Evolutionary conservation across 2,888 invertebrate species (phyloP).

Genomic region (Troglohyphantes excavatus): DNA sequence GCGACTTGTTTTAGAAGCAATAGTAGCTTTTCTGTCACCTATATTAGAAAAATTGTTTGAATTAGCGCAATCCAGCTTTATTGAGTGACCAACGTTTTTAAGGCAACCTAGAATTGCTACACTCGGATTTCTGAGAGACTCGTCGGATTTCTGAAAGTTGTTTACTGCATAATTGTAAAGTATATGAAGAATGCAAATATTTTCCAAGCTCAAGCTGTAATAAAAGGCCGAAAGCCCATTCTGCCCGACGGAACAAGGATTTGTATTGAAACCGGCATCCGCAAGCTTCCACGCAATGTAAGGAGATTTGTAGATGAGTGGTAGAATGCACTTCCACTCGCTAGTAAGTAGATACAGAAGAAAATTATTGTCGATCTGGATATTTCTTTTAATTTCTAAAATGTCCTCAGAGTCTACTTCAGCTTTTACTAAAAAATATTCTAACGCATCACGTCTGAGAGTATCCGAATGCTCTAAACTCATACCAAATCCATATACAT

Average conservation of each 20-base stretch:
- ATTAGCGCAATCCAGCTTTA: not conserved
- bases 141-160: constrained; percentile 14
- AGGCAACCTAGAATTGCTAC: not conserved
- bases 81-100: not conserved
- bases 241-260: not conserved
- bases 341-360: constrained; percentile 7
- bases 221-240: not conserved
- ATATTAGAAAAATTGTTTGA: not conserved
- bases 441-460: constrained; percentile 4
- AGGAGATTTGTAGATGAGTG: constrained; percentile 38
- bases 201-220: not conserved
- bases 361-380: constrained; percentile 18
- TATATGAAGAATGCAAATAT: not conserved
- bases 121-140: constrained; percentile 17
- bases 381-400: not conserved
- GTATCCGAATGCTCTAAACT: not conserved
- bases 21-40: not conserved
- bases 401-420: not conserved
- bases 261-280: constrained; percentile 51
- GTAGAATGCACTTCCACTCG: not conserved
- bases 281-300: constrained; percentile 45
- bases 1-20: not conserved
- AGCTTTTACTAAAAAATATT: constrained; percentile 18
- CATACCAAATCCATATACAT: constrained; percentile 33
- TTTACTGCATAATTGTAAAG: constrained; percentile 36